These are phyloP conservation scores for Drosophila siamana DNA, from an alignment of 2,888 invertebrate genomes.

Conservation along the genomic window DNA sequence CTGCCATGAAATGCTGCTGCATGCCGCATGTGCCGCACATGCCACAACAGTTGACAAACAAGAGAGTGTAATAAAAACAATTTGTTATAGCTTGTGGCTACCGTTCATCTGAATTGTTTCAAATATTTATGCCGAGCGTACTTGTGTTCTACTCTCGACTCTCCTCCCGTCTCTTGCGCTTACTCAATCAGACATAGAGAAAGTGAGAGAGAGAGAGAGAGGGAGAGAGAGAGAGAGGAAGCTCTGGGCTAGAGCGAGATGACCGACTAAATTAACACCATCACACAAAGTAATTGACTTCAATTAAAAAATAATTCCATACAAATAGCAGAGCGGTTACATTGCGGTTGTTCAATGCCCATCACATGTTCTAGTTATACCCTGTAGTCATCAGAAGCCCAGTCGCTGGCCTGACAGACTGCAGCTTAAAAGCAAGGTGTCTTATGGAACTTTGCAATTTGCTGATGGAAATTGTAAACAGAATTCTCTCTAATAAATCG, in stretches of 20 bases:
- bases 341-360: conserved; percentile 34
- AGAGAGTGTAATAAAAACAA: conserved; percentile 69
- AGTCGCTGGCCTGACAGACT: neutral
- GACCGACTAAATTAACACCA: conserved; percentile 76
- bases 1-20: conserved; percentile 11
- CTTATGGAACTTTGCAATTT: neutral
- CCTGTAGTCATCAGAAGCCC: conserved; percentile 10
- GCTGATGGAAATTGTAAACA: too few relatives aligned
- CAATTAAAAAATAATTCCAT: conserved; percentile 79
- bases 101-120: conserved; percentile 57
- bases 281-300: conserved; percentile 83
- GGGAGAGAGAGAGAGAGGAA: neutral
- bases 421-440: neutral
- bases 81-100: conserved; percentile 59
- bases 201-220: neutral
- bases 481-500: too few relatives aligned
- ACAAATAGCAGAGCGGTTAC: conserved; percentile 42
- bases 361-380: conserved; percentile 27
- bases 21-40: conserved; percentile 17
- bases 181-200: neutral
- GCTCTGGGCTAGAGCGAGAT: conserved; percentile 3
- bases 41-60: conserved; percentile 32
- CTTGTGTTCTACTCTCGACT: conserved; percentile 26
- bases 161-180: neutral
- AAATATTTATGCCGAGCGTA: conserved; percentile 28